These are phyloP conservation scores for Halocynthia aurantium DNA, from an alignment of 23 tunicate species.

Conservation along the genomic window DNA sequence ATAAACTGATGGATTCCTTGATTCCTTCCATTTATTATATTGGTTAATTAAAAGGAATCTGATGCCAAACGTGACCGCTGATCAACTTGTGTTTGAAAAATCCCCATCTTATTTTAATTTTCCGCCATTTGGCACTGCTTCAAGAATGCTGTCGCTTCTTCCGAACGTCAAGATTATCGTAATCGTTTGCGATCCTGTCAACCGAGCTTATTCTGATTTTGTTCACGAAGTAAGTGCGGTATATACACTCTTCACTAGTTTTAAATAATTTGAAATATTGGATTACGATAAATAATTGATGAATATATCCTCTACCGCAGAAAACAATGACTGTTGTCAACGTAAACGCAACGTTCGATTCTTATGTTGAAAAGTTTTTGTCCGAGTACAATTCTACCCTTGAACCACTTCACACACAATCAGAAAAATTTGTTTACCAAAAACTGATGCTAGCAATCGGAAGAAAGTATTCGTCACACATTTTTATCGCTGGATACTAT, in stretches of 20 bases:
- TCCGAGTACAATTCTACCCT: background rate
- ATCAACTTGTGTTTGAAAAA: background rate
- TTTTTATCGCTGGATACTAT: background rate
- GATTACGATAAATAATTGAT: too few relatives aligned
- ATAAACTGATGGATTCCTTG: background rate
- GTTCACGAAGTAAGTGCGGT: constrained; percentile 2
- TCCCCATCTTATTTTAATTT: constrained; percentile 10
- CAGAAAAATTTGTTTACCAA: background rate
- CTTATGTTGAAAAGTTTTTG: background rate
- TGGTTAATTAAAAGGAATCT: background rate
- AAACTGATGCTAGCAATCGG: background rate
- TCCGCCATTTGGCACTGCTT: background rate
- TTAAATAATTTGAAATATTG: background rate
- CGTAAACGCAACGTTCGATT: background rate
- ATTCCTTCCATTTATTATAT: background rate
- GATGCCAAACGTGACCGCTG: constrained; percentile 1
- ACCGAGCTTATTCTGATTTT: background rate
- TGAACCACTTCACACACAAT: background rate
- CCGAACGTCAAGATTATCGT: constrained; percentile 1
- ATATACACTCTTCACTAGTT: background rate
- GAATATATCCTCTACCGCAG: background rate
- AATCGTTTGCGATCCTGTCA: background rate
- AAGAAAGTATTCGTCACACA: background rate
- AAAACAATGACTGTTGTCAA: background rate
- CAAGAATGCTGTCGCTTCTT: background rate